phyloP scores from a whole-genome alignment of 2,888 invertebrate species.

The Cerceris rybyensis region DNA sequence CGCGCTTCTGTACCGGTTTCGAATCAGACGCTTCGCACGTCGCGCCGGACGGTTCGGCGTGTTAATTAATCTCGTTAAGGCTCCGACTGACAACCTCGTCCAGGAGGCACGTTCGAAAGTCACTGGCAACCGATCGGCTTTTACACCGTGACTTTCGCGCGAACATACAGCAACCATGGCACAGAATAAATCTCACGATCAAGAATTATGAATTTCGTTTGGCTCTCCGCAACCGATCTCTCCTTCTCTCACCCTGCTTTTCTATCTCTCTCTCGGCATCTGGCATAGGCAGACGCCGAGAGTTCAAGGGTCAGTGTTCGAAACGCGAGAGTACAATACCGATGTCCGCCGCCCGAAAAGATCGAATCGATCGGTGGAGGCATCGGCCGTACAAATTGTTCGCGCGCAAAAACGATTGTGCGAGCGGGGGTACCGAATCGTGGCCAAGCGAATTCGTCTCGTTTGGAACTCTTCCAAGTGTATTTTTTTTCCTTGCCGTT shows the following conservation, averaged over 20 bases:
- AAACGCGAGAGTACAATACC: conserved; percentile 1
- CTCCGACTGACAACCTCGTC: conserved; percentile 41
- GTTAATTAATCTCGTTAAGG: conserved; percentile 62
- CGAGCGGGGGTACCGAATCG: neutral
- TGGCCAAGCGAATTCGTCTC: conserved; percentile 14
- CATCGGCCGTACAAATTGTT: neutral
- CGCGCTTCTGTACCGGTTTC: conserved; percentile 50
- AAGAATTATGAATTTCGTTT: neutral
- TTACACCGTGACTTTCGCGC: conserved; percentile 19
- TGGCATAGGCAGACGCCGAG: too few species aligned
- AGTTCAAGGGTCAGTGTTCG: neutral
- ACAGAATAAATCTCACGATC: neutral
- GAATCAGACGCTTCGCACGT: conserved; percentile 46
- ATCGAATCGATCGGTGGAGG: conserved; percentile 3
- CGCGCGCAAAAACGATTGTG: conserved; percentile 21
- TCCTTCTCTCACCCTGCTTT: neutral
- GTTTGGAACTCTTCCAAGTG: conserved; percentile 25
- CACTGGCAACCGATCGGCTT: conserved; percentile 45
- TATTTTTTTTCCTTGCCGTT: neutral
- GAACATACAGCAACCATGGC: neutral
- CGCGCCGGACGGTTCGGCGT: conserved; percentile 45
- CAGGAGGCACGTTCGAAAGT: conserved; percentile 32
- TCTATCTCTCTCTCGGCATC: too few species aligned
- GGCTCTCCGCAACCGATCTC: neutral
- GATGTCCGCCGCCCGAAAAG: neutral